Conservation (phyloP, 1,140 invertebrate genomes). For the Lordiphosa stackelbergi region DNA sequence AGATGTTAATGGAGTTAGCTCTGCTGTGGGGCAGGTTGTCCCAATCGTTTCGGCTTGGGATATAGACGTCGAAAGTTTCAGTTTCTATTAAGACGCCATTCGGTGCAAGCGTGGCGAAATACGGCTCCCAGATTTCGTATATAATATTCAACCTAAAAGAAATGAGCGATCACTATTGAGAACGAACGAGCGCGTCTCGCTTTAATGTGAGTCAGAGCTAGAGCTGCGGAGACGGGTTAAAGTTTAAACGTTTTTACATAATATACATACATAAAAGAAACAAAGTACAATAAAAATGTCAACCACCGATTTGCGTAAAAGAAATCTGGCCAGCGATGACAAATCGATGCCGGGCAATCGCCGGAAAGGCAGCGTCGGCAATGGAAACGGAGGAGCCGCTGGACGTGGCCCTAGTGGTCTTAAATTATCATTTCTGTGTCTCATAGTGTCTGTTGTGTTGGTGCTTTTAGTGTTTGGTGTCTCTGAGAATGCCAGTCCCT, state of each 20-base stretch:
- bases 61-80: no score
- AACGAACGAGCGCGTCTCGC: no score
- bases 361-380: constrained; percentile 44
- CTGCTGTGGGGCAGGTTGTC: no score
- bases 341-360: constrained; percentile 30
- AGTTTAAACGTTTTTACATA: constrained; percentile 38
- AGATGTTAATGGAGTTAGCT: no score
- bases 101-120: no score
- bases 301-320: constrained; percentile 56
- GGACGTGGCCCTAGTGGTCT: constrained; percentile 52
- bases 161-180: no score
- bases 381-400: constrained; percentile 27
- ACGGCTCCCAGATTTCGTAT: no score
- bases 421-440: constrained; percentile 71
- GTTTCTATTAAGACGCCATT: no score
- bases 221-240: constrained; percentile 12
- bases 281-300: constrained; percentile 35
- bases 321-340: constrained; percentile 62
- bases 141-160: no score
- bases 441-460: constrained; percentile 64
- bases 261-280: constrained; percentile 35
- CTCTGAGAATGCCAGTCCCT: constrained; percentile 75
- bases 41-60: no score
- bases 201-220: neutral
- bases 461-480: constrained; percentile 70